Evolutionary conservation across 1,140 invertebrate genomes (phyloP).

Genomic region (Neocloeon triangulifer): DNA sequence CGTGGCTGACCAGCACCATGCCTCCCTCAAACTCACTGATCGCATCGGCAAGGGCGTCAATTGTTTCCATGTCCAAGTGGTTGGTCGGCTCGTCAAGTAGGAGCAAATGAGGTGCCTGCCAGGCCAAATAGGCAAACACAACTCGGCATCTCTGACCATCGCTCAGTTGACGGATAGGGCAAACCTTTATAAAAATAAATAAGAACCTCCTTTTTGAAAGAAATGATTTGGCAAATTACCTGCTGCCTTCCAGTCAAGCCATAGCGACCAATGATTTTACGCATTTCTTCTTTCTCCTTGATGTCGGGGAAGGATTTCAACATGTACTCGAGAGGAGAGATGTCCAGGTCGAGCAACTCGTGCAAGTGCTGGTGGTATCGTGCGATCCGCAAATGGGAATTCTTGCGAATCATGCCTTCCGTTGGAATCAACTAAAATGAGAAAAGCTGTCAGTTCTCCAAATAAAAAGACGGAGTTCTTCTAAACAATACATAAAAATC

Average conservation of each 20-base stretch:
- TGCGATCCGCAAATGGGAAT: slow-evolving; percentile 91
- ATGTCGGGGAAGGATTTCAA: slow-evolving; percentile 91
- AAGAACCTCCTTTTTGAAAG: too few relatives aligned
- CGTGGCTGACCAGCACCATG: slow-evolving; percentile 92
- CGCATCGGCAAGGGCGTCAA: slow-evolving; percentile 92
- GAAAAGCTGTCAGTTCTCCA: slow-evolving; percentile 6
- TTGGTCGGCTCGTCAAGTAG: slow-evolving; percentile 96
- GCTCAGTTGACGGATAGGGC: slow-evolving; percentile 89
- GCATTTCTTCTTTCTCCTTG: slow-evolving; percentile 96
- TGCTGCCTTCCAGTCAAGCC: slow-evolving; percentile 92
- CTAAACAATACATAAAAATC: too few relatives aligned
- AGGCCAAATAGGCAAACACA: slow-evolving; percentile 92
- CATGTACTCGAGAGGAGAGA: slow-evolving; percentile 96
- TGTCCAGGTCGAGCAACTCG: slow-evolving; percentile 83
- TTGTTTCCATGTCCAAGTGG: slow-evolving; percentile 98
- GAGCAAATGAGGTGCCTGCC: slow-evolving; percentile 84
- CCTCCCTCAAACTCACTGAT: slow-evolving; percentile 96
- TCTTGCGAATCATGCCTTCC: slow-evolving; percentile 92
- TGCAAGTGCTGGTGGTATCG: slow-evolving; percentile 98
- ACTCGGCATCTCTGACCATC: slow-evolving; percentile 97
- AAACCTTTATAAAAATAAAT: too few relatives aligned
- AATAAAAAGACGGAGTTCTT: too few relatives aligned
- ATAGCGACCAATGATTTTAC: slow-evolving; percentile 96
- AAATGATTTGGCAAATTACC: too few relatives aligned
- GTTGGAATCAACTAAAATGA: slow-evolving; percentile 59